Evolutionary conservation across 2,888 invertebrate species (phyloP), one percentile per base, ranked within the genome.

Genomic region (Syrphus vitripennis): DNA sequence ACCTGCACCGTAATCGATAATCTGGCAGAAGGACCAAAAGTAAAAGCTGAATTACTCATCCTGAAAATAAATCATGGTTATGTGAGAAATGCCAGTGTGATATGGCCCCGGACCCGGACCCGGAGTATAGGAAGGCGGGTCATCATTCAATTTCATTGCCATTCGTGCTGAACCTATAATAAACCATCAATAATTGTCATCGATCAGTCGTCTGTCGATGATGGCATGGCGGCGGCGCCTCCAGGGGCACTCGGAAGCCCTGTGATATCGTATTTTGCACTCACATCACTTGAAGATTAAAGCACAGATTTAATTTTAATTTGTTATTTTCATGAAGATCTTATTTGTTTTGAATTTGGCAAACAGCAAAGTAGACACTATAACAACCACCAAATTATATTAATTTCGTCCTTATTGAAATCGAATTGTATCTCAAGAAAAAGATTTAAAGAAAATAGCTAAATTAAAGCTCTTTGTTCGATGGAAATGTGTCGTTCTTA

Each of bases 141-240:
- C 82, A 82, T 82, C 82, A 78, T 77, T 86, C 86, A 86, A 86
- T 78, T 82, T 74, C 82, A 78, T 65, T 82, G 63, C 63, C 70
- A 70, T 55, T 61, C 34, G n/a, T 24, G 40, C 16, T 53, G 77
- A 57, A 61, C 19, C 29, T 12, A 34, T 72, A 57, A 42, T 19
- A 74, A 84, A 69, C 70, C 77, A 86, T 82, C 74, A 86, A 82
- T 86, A 45, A 45, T 82, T 82, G 77, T 78, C 82, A 86, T 74
- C 78, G 82, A 82, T 82, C 72, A 74, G 77, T 63, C 71, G 71
- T 12, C 40, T n/a, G n/a, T n/a, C n/a, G n/a, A n/a, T n/a, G n/a
- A 29, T 34, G 1, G 19, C 7, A 50, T 50, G 24, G n/a, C 4
- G 40, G 4, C 1, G 40, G 5, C n/a, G 40, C 1, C 31, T 1